Base-by-base conservation (phyloP, 2,113 vertebrate species). In the Rhinopomastus cyanomelas region DNA sequence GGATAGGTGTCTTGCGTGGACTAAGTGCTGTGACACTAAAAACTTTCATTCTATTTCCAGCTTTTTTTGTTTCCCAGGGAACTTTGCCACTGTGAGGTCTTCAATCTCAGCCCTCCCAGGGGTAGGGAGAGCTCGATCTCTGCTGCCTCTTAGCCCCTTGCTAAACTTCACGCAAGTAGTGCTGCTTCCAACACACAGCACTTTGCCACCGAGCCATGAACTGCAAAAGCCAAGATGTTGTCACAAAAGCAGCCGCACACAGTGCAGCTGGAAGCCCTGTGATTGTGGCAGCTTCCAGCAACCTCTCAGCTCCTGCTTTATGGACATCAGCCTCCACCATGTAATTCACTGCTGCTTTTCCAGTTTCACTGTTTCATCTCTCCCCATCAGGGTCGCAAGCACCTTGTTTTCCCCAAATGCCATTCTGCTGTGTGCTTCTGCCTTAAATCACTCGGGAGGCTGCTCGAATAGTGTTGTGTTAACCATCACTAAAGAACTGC, bases 391-490 rank as follows among this genome's bases (percentile, higher is more conserved):
- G 42, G 55, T 65, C 82, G 88, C 42, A 77, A 64, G 39, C 15
- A 56, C 56, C 64, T 68, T 9, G 16, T 68, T 86, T 90, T 87
- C 57, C 18, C n/a, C 44, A 81, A 85, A 92, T 49, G 44, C 49
- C 46, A 10, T 67, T 72, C 67, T 87, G 29, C 30, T 78, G 22
- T 32, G 59, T 90, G 56, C 42, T 66, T 86, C 78, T 51, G 49
- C 36, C 49, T 90, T 89, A 87, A 85, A 88, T 92, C 75, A 34
- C 53, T 73, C 53, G 46, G 30, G 57, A 84, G 49, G 27, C 42
- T 30, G 86, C 80, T 64, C 60, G 87, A 91, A 81, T 48, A 62
- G 30, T 80, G 95, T 88, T 22, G 79, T 57, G 64, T 87, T 85
- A 95, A 49, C 56, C 8, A 22, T 93, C 62, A 59, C 68, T 90